Conservation (phyloP, 2,113 vertebrate species). For the Ranitomeya variabilis region DNA sequence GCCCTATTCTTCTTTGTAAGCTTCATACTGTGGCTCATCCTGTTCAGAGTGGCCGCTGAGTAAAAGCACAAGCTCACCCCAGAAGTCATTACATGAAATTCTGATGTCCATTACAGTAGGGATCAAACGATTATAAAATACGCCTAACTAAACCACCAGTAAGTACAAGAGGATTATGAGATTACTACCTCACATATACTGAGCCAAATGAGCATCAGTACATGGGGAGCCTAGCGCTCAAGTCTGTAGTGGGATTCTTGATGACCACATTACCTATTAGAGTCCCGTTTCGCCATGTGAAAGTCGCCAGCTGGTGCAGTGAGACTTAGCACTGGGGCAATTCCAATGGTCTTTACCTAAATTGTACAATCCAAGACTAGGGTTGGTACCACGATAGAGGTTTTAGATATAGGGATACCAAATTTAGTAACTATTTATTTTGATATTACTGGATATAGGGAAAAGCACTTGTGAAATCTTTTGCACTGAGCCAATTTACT, state of each 20-base stretch:
- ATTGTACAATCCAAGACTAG: not conserved
- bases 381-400: not conserved
- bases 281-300: too few species aligned
- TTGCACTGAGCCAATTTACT: not conserved
- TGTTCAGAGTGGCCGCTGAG: not conserved
- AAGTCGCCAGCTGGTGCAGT: too few species aligned
- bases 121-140: not conserved
- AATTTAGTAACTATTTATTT: not conserved
- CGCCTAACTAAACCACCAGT: not conserved
- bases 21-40: too few species aligned
- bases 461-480: not conserved
- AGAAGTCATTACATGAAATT: not conserved
- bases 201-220: not conserved
- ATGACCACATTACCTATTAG: not conserved
- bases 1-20: too few species aligned
- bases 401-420: not conserved
- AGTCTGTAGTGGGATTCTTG: not conserved
- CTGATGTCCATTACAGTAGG: not conserved
- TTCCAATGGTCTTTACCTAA: not conserved
- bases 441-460: not conserved
- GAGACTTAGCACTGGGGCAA: not conserved
- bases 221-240: not conserved
- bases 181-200: not conserved
- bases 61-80: not conserved
- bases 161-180: conserved; percentile 2